Evolutionary conservation across 1,140 invertebrate species (phyloP).

Genomic region (Pseudomyrmex concolor): DNA sequence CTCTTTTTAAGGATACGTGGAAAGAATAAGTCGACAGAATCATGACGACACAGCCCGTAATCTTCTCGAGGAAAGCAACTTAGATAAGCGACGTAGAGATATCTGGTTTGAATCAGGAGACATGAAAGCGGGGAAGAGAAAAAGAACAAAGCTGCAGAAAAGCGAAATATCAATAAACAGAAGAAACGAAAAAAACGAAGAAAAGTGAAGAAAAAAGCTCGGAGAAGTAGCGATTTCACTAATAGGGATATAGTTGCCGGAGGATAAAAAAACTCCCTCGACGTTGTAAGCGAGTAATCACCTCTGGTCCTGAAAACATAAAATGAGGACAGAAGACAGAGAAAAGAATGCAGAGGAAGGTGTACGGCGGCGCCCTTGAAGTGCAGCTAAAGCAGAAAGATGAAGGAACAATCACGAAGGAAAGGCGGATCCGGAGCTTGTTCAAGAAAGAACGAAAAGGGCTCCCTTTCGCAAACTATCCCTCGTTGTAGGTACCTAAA

Average conservation of each 20-base stretch:
- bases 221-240: slow-evolving; percentile 45
- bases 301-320: slow-evolving; percentile 35
- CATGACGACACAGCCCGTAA: neutral
- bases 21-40: slow-evolving; percentile 8
- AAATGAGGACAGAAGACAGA: slow-evolving; percentile 37
- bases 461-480: slow-evolving; percentile 48
- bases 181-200: slow-evolving; percentile 20
- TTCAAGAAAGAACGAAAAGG: slow-evolving; percentile 52
- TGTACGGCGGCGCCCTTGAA: slow-evolving; percentile 42
- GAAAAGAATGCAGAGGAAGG: neutral
- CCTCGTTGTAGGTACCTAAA: slow-evolving; percentile 22
- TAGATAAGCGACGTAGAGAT: slow-evolving; percentile 41
- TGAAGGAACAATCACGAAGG: slow-evolving; percentile 56
- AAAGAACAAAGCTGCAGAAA: neutral
- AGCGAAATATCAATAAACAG: slow-evolving; percentile 48
- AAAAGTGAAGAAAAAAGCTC: neutral
- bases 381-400: slow-evolving; percentile 53
- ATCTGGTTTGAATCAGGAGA: slow-evolving; percentile 29
- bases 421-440: slow-evolving; percentile 45
- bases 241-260: slow-evolving; percentile 3
- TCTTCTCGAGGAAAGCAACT: slow-evolving; percentile 35
- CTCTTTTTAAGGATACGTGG: neutral
- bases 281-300: slow-evolving; percentile 46
- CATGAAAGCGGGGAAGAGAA: neutral
- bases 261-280: slow-evolving; percentile 10